A percentile compares a stretch with the other conserved stretches of the same genome.
Evolutionary conservation across 2,797 vertebrate species (phyloP).

Genomic region (Hippocampus kuda): DNA sequence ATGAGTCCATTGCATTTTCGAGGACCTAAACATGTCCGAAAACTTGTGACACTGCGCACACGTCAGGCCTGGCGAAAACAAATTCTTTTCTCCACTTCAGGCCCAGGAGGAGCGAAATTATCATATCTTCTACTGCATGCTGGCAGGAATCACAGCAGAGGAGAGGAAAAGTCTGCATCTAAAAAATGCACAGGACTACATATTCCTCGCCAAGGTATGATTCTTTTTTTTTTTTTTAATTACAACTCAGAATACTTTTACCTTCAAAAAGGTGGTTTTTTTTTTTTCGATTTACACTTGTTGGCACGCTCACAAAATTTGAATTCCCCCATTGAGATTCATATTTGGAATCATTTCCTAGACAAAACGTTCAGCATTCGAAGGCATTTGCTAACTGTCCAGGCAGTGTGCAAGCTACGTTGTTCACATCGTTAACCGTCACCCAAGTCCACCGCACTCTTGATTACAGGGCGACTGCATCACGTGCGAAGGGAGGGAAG

Average conservation of each 20-base stretch:
- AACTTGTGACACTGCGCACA: no score
- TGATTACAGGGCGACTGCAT: constrained; percentile 80
- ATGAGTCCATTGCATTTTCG: no score
- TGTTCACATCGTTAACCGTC: not conserved
- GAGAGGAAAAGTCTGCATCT: constrained; percentile 86
- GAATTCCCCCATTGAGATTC: no score
- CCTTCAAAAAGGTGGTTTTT: not conserved
- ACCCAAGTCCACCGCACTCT: not conserved
- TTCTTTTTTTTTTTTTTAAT: not conserved
- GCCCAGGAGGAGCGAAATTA: constrained; percentile 90
- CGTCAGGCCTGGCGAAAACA: no score
- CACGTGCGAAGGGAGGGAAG: constrained; percentile 86
- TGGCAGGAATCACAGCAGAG: constrained; percentile 83
- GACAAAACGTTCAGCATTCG: no score
- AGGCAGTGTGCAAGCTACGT: not conserved
- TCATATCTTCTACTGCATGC: constrained; percentile 96
- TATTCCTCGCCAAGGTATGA: constrained; percentile 88
- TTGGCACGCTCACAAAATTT: no score
- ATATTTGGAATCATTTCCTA: no score
- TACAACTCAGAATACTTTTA: not conserved
- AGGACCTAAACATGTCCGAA: no score
- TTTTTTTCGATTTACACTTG: not conserved
- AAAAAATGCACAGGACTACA: constrained; percentile 82
- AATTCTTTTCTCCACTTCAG: constrained; percentile 48
- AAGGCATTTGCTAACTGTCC: not conserved